Evolutionary conservation across 2,888 invertebrate genomes (phyloP).

Genomic region (Papilio protenor): DNA sequence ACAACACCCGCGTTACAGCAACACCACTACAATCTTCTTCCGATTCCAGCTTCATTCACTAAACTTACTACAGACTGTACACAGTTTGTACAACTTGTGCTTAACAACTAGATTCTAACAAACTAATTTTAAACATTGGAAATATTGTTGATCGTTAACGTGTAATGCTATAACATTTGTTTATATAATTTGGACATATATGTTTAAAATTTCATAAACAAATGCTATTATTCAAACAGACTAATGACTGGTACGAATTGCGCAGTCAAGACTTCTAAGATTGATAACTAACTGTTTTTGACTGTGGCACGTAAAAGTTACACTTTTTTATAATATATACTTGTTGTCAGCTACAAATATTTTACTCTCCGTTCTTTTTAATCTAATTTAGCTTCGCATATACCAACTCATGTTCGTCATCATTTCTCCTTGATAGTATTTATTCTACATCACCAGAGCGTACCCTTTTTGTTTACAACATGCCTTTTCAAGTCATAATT

Average conservation of each 20-base stretch:
- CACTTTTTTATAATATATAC: slow-evolving; percentile 38
- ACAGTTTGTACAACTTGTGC: slow-evolving; percentile 81
- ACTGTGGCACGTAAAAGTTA: slow-evolving; percentile 58
- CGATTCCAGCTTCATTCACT: slow-evolving; percentile 55
- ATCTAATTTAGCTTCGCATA: slow-evolving; percentile 7
- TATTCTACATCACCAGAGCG: slow-evolving; percentile 9
- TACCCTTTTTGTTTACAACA: slow-evolving; percentile 10
- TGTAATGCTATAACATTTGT: slow-evolving; percentile 74
- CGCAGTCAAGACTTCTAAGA: slow-evolving; percentile 73
- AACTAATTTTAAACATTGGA: slow-evolving; percentile 79
- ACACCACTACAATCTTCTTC: slow-evolving; percentile 51
- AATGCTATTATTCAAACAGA: slow-evolving; percentile 67
- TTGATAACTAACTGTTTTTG: slow-evolving; percentile 59
- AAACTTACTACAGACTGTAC: slow-evolving; percentile 77
- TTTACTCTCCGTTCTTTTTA: not conserved
- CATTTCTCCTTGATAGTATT: not conserved
- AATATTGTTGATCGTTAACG: slow-evolving; percentile 81
- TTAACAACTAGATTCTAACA: slow-evolving; percentile 68
- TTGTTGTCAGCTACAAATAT: slow-evolving; percentile 34
- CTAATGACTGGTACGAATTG: slow-evolving; percentile 80
- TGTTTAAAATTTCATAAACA: slow-evolving; percentile 53
- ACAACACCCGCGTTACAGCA: slow-evolving; percentile 66
- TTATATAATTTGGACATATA: not conserved
- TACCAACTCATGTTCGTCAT: slow-evolving; percentile 2
- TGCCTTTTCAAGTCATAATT: slow-evolving; percentile 37